Percentiles rank a stretch among this genome's conserved stretches.
Conservation (phyloP, 2,888 invertebrate genomes). For the Ophraella communa region DNA sequence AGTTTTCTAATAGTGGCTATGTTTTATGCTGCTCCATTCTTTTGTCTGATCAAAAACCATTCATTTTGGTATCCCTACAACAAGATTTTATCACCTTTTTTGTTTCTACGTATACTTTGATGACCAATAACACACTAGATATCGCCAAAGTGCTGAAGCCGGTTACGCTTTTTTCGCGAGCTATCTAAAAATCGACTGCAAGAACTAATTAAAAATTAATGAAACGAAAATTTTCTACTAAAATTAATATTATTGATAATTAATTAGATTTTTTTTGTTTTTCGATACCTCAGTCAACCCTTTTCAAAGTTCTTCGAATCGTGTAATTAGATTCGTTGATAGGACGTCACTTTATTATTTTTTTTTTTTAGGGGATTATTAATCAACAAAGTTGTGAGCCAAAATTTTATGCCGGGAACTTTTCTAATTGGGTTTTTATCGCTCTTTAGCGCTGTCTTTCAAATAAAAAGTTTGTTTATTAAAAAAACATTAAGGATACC, state of each 20-base stretch:
- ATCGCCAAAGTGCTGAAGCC: not conserved
- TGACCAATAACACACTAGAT: no score
- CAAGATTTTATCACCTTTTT: no score
- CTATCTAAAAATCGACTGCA: conserved; percentile 25
- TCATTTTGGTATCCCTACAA: no score
- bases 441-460: conserved; percentile 20
- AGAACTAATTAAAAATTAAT: conserved; percentile 38
- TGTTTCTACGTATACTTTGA: no score
- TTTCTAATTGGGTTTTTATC: conserved; percentile 27
- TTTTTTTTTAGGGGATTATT: conserved; percentile 23
- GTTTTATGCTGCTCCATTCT: no score
- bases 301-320: conserved; percentile 24
- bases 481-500: conserved; percentile 7
- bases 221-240: conserved; percentile 37
- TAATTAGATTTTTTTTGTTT: conserved; percentile 34
- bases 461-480: conserved; percentile 15
- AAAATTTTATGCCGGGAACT: not conserved
- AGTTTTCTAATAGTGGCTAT: no score
- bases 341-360: not conserved
- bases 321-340: conserved; percentile 28
- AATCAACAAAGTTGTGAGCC: conserved; percentile 12
- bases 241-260: conserved; percentile 41
- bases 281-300: conserved; percentile 28
- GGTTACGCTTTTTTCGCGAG: not conserved
- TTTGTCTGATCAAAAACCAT: no score